Conservation (phyloP, 2,797 vertebrate genomes). For the Karalla daura region DNA sequence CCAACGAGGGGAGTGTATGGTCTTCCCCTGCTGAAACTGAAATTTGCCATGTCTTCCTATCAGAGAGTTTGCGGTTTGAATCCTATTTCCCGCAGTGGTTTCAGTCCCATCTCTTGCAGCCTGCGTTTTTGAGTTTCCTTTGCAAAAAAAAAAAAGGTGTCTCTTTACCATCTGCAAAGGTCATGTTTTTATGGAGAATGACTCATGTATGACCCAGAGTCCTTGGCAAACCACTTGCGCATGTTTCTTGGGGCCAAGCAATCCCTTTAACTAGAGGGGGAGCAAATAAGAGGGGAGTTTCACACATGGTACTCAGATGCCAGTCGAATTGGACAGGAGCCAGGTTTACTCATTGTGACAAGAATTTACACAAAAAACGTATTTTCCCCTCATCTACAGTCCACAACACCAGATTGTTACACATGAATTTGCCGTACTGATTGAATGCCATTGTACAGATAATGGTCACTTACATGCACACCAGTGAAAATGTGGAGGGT, state of each 20-base stretch:
- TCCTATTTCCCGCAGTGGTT: too few species aligned
- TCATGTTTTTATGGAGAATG: constrained; percentile 63
- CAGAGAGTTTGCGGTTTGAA: too few species aligned
- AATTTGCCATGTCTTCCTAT: too few species aligned
- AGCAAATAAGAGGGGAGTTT: constrained; percentile 32
- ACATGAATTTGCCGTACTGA: constrained; percentile 4
- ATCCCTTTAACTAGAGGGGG: constrained; percentile 30
- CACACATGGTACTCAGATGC: constrained; percentile 77
- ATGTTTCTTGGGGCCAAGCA: constrained; percentile 61
- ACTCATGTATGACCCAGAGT: constrained; percentile 52
- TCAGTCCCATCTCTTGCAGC: too few species aligned
- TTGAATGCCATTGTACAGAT: neutral
- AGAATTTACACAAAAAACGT: constrained; percentile 47
- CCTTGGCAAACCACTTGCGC: constrained; percentile 54
- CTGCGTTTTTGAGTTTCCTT: too few species aligned
- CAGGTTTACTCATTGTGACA: constrained; percentile 45
- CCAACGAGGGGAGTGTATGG: too few species aligned
- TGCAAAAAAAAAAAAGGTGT: too few species aligned
- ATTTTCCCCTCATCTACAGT: constrained; percentile 9
- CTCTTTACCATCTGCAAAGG: too few species aligned
- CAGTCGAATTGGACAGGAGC: constrained; percentile 38
- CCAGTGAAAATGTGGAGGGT: neutral
- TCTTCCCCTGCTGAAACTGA: too few species aligned
- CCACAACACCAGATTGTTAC: constrained; percentile 4
- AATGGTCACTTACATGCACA: neutral